Base-by-base conservation (phyloP, 1,140 invertebrate species). In the Hesperophylax magnus region DNA sequence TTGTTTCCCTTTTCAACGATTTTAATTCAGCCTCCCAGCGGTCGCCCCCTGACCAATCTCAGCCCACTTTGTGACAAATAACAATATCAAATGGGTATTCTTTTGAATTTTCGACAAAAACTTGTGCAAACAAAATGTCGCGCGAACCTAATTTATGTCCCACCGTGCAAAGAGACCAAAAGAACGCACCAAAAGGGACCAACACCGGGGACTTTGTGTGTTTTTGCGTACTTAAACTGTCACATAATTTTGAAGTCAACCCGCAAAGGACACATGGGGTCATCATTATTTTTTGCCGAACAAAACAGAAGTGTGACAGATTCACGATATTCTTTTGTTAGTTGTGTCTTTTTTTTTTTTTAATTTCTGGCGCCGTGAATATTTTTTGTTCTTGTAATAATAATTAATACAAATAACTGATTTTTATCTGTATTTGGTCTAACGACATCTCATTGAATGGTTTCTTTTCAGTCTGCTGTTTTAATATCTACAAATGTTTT, bases 141-240 rank as follows among this genome's bases (percentile, higher is more conserved):
- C 63, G 27, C 24, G 63, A 22, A 31, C 27, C 18, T 27, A 65
- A 65, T 65, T 65, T 65, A 65, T 65, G 27, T n/a, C 20, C 27
- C 20, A 31, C 14, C 5, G 24, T 34, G 24, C 24, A 34, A 75
- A 53, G 22, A 54, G 15, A 75, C 31, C 47, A 75, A 52, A 61
- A 61, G 34, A 61, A 63, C 14, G 27, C 39, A 47, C 39, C 11
- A 47, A 47, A 47, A 47, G 39, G 39, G 39, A 31, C 56, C 75
- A 11, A 61, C 39, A 2, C 27, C 3, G 31, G 34, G 7, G 31
- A 27, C 54, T 31, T 63, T 77, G 76, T 78, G 76, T 78, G 76
- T 78, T 78, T 78, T 78, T 65, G 14, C 76, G 52, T 78, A 78
- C 60, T 78, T 54, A 78, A 78, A 78, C 60, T 67, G 76, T 78